Evolutionary conservation across 1,140 invertebrate genomes (phyloP).

Genomic region (Ganaspis sp.): DNA sequence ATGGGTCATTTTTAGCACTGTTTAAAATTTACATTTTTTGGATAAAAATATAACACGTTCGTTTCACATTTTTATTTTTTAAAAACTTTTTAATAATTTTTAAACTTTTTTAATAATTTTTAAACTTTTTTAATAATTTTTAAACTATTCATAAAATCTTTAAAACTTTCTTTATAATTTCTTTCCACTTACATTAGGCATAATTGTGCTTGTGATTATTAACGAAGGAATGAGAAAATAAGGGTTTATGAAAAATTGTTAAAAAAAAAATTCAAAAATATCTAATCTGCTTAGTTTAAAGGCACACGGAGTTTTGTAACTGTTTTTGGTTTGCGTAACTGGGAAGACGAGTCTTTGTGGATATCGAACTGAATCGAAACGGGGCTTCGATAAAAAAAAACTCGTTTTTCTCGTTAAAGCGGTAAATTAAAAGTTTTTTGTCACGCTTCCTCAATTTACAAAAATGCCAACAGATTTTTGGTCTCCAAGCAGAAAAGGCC

Average conservation of each 20-base stretch:
- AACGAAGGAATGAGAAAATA: too few species aligned
- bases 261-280: not conserved
- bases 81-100: too few species aligned
- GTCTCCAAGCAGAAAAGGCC: not conserved
- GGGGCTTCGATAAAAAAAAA: conserved; percentile 40
- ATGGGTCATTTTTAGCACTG: too few species aligned
- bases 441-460: conserved; percentile 12
- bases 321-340: conserved; percentile 57
- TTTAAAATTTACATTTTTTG: too few species aligned
- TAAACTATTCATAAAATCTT: too few species aligned
- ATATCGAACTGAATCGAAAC: conserved; percentile 42
- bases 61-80: too few species aligned
- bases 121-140: too few species aligned
- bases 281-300: conserved; percentile 25
- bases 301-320: conserved; percentile 5
- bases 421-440: conserved; percentile 25
- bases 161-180: too few species aligned
- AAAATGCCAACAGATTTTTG: conserved; percentile 30
- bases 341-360: conserved; percentile 60
- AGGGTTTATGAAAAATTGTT: not conserved
- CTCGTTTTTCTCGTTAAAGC: conserved; percentile 46
- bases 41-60: too few species aligned
- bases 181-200: too few species aligned
- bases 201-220: too few species aligned
- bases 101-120: too few species aligned